Percentiles rank a stretch among this genome's conserved stretches.
Conservation (phyloP, 2,113 vertebrate species). For the Engystomops pustulosus region DNA sequence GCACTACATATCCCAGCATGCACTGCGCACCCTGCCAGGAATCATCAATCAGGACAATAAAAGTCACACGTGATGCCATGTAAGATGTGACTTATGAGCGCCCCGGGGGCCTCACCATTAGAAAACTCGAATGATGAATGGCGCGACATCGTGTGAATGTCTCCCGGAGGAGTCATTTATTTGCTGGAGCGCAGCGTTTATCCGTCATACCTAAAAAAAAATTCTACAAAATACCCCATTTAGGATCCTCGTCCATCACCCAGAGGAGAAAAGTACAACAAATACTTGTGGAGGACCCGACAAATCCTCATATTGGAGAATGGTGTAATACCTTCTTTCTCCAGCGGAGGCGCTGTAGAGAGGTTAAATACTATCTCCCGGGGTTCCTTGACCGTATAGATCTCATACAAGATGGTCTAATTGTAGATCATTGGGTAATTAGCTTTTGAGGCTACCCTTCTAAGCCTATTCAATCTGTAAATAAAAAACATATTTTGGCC, state of each 20-base stretch:
- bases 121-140: constrained; percentile 2
- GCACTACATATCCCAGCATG: constrained; percentile 19
- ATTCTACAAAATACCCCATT: too few species aligned
- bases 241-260: background rate
- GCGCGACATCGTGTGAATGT: background rate
- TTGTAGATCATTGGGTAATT: too few species aligned
- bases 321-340: background rate
- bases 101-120: background rate
- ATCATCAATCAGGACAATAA: background rate
- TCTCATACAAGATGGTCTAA: too few species aligned
- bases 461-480: too few species aligned
- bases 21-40: background rate
- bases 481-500: too few species aligned
- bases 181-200: too few species aligned
- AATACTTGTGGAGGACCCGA: background rate
- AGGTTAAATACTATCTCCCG: background rate
- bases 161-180: background rate
- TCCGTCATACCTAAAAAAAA: too few species aligned
- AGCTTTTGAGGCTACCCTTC: too few species aligned
- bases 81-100: background rate
- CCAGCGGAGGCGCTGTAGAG: background rate
- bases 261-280: background rate
- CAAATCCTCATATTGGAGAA: background rate
- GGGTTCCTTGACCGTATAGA: background rate
- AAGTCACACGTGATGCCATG: background rate